Base-by-base conservation (phyloP, 2,888 invertebrate species). In the Epistrophe grossulariae region DNA sequence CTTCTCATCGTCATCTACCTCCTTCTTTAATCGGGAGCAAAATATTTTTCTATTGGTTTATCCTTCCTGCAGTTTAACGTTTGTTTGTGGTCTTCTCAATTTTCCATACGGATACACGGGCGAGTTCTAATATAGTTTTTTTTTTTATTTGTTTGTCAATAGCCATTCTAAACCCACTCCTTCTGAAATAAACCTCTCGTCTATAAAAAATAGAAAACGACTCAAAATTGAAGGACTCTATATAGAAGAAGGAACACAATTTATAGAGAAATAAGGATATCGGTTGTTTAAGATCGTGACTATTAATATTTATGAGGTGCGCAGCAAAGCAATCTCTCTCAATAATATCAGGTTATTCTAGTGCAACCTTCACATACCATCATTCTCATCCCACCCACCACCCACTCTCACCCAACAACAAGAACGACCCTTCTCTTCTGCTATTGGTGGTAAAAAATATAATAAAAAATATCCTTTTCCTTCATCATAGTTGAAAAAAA, bases 231-330 rank as follows among this genome's bases (percentile, higher is more conserved):
- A 78, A 57, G 71, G 81, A 70, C 73, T 43, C 43, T n/a, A 24
- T n/a, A 24, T 24, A 52, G 50, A 11, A 50, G 64, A 52, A 48
- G 48, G 48, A 45, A 43, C 66, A 70, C 35, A 60, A 79, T 82
- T 82, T 82, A 85, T 79, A 83, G 83, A 78, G 68, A 72, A 74
- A 77, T 73, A 88, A 79, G 79, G 72, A 72, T 84, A 84, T 84
- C 79, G 80, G 84, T 80, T 64, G 84, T 71, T 55, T 73, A 59
- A 80, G 71, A 84, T 77, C 88, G 88, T 88, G 88, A 80, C 84
- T 77, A 84, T 88, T 84, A 88, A 88, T 88, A 88, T 88, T 88
- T 88, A 88, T 88, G 88, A 88, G 84, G 73, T 80, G 79, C 73
- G 77, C 79, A 77, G 70, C 73, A 84, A 71, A 87, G 74, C 79